Evolutionary conservation across 2,888 invertebrate species (phyloP).

Genomic region (Trissolcus brochymenae): DNA sequence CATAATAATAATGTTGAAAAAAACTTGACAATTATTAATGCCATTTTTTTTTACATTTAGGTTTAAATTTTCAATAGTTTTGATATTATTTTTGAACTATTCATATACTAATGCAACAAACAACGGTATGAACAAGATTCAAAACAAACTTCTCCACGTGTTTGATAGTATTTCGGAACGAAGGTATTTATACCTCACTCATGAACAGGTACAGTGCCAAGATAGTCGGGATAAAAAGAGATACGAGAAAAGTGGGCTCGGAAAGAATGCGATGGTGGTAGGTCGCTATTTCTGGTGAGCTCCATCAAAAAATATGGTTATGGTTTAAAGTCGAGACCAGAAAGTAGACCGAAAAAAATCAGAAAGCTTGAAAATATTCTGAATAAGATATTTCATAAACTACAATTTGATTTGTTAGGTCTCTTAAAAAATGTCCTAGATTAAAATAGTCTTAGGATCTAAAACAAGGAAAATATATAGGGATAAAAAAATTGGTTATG

Average conservation of each 20-base stretch:
- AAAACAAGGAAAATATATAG: no score
- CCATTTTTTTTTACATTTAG: no score
- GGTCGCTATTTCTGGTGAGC: slow-evolving; percentile 66
- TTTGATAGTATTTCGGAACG: slow-evolving; percentile 10
- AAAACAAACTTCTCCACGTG: slow-evolving; percentile 10
- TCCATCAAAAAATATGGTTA: slow-evolving; percentile 23
- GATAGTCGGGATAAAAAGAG: slow-evolving; percentile 34
- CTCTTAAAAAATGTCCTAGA: no score
- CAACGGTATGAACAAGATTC: slow-evolving; percentile 14
- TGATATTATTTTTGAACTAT: slow-evolving; percentile 8
- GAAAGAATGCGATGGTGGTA: slow-evolving; percentile 72
- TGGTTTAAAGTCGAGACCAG: slow-evolving; percentile 4
- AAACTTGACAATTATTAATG: no score
- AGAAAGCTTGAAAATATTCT: background rate
- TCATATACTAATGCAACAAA: slow-evolving; percentile 41
- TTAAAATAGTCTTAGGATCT: no score
- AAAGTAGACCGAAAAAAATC: slow-evolving; percentile 3
- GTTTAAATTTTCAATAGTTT: no score
- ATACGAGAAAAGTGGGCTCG: slow-evolving; percentile 22
- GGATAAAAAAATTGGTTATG: background rate
- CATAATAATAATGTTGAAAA: no score
- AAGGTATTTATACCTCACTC: slow-evolving; percentile 13
- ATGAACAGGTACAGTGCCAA: slow-evolving; percentile 5
- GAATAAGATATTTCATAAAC: background rate
- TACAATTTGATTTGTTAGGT: background rate